Evolutionary conservation across 2,113 vertebrate species (phyloP), one percentile per base, ranked within the genome.

Genomic region (Pao palembangensis): DNA sequence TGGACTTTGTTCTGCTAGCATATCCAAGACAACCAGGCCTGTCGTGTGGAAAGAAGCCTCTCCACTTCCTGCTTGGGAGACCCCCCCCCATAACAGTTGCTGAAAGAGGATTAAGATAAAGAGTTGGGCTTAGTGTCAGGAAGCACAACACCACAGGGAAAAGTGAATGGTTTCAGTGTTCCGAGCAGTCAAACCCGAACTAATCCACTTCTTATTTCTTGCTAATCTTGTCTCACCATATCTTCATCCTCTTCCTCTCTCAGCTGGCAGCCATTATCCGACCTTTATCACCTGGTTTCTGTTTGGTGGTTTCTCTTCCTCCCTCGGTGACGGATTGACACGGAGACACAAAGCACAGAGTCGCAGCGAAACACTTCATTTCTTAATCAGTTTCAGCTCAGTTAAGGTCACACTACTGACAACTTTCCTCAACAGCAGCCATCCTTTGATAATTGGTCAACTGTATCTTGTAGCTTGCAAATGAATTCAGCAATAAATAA

Each of bases 71-170:
- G 83, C 72, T 75, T 38, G 58, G 49, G 19, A 64, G 75, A 60
- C 81, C 80, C 70, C 81, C 69, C 70, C 79, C 61, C 79, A 72
- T 63, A 63, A 63, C 73, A 73, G 73, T 58, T 42, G 52, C 64
- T 82, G 69, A 85, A 85, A 79, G 84, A 78, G 86, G 88, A 90
- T 90, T 88, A 89, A 87, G 85, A 86, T 86, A 85, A 83, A 83
- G 79, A 85, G 58, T 55, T 8, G 13, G 71, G 83, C 78, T 90
- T 86, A 86, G 85, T 89, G 89, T 89, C 84, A 78, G 77, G 84
- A 72, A 76, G 71, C 74, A 78, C 64, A 66, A 75, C 82, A 57
- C 82, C 3, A 51, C 55, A 50, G 69, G 81, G 76, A 65, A 78
- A 83, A 85, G 76, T 82, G 61, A 85, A 82, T 84, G 83, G 81